A percentile compares a stretch with the other conserved stretches of the same genome.
Conservation (phyloP, 2,113 vertebrate species). For the Caloenas nicobarica region DNA sequence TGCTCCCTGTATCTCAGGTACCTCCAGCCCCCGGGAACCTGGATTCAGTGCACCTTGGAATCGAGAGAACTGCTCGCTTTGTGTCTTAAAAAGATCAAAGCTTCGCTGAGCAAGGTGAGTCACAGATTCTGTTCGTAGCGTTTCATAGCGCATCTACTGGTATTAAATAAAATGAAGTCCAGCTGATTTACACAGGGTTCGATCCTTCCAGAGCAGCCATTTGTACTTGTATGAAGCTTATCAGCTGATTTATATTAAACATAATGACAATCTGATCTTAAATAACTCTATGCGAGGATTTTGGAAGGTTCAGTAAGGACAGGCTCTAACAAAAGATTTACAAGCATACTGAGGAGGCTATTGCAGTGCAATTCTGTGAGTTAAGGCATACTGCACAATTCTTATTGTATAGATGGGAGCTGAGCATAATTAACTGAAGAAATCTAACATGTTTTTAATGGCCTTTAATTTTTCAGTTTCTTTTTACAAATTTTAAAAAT, state of each 20-base stretch:
- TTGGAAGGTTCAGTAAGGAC: not conserved
- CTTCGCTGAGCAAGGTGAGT: constrained; percentile 80
- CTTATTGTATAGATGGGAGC: not conserved
- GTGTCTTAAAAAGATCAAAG: constrained; percentile 95
- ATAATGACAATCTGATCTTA: not conserved
- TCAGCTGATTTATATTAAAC: not conserved
- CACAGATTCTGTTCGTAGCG: not conserved
- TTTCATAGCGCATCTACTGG: not conserved
- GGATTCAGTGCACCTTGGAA: constrained; percentile 92
- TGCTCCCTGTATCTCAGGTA: constrained; percentile 75
- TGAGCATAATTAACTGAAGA: not conserved
- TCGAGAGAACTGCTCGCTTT: constrained; percentile 94
- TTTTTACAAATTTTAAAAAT: not conserved
- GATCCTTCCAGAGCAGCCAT: rapidly evolving
- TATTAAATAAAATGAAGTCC: not conserved
- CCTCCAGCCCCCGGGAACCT: constrained; percentile 90
- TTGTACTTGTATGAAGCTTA: not conserved
- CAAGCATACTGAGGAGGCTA: not conserved
- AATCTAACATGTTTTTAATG: not conserved
- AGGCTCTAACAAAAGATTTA: not conserved
- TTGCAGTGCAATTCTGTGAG: not conserved
- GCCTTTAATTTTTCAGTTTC: not conserved
- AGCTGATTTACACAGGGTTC: not conserved
- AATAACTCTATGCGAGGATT: not conserved
- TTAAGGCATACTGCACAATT: not conserved